phyloP scores from a whole-genome alignment of 1,140 invertebrate species.

The Lanistes nyassanus region DNA sequence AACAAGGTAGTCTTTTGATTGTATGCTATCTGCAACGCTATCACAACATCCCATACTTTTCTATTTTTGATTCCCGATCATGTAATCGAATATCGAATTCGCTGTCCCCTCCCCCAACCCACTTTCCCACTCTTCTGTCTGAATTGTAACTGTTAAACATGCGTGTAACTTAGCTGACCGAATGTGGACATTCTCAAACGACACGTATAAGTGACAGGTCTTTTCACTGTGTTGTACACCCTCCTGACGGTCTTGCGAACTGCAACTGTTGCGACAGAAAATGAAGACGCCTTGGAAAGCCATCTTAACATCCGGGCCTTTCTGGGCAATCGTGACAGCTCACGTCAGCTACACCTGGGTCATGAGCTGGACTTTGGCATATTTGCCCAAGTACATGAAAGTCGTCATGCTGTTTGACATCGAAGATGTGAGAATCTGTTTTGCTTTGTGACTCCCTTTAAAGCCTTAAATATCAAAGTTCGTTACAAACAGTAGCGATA shows the following conservation, averaged over 20 bases:
- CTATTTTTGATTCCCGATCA: no score
- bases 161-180: not conserved
- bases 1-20: not conserved
- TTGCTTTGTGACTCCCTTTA: no score
- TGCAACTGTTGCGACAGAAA: slow-evolving; percentile 5
- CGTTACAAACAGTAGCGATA: not conserved
- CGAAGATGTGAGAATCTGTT: slow-evolving; percentile 73
- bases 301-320: slow-evolving; percentile 80
- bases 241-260: not conserved
- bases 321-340: slow-evolving; percentile 89
- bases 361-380: slow-evolving; percentile 89
- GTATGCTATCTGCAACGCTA: no score
- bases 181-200: not conserved
- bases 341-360: slow-evolving; percentile 89
- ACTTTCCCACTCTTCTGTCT: not conserved
- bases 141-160: no score
- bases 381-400: slow-evolving; percentile 91
- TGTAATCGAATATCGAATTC: no score
- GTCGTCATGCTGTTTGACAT: slow-evolving; percentile 85
- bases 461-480: not conserved
- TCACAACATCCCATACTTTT: no score
- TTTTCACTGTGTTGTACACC: no score
- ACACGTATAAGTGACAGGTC: not conserved
- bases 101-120: not conserved
- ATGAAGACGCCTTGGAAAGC: slow-evolving; percentile 74